Evolutionary conservation across 2,797 vertebrate genomes (phyloP), one percentile per base, ranked within the genome.

Genomic region (Gallinago nigripennis): DNA sequence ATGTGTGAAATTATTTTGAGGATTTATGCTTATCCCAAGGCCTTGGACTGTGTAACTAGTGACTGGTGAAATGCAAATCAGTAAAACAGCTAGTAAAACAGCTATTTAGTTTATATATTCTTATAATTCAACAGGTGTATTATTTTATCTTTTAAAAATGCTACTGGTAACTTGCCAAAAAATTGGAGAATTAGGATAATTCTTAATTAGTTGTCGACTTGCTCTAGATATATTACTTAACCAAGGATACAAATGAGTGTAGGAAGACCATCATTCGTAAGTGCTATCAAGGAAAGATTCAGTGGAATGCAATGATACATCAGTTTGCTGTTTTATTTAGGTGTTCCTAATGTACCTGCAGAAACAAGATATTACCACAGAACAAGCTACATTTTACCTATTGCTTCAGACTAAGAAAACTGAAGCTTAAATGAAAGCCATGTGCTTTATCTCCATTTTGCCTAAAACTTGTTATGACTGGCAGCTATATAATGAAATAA

Each of bases 401-500:
- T 48, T 80, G 10, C 80, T 90, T 95, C 58, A 69, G 65, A 60
- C 3, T 16, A 45, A 88, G 51, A 53, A 94, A 90, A 24, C 41
- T 65, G 8, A 87, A 60, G 11, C 65, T 92, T 91, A 91, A 94
- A 90, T 88, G 63, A 94, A 96, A 95, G 18, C 16, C 30, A 51
- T 95, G 95, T 93, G 25, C 87, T 97, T 92, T 94, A 71, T 94
- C 37, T 93, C 43, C 21, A 83, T 88, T 77, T 93, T 93, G 64
- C 81, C 88, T 86, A 92, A 86, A 95, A 48, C 46, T 81, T 25
- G 41, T 86, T 76, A 86, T 85, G 91, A 95, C 84, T 92, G 92
- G 94, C 70, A 90, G 45, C 57, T 96, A 4, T 82, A 82, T 97
- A 96, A 92, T 83, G 88, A 97, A 96, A 94, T 20, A 70, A 96